A percentile compares a stretch with the other conserved stretches of the same genome.
phyloP scores from a whole-genome alignment of 2,797 vertebrate species.

The Botia kubotai region DNA sequence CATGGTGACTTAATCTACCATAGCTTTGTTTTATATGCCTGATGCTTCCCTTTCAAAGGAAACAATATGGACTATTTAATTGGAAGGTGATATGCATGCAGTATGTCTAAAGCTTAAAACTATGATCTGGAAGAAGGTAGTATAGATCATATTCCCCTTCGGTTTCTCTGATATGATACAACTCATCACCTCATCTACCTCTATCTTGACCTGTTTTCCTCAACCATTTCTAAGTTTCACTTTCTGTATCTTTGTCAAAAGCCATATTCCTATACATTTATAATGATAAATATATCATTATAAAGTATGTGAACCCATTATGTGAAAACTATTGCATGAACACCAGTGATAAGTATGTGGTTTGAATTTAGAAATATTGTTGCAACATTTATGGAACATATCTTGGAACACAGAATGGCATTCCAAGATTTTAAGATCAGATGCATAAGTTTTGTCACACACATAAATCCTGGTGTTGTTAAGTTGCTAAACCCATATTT shows the following conservation, averaged over 20 bases:
- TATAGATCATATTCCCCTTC: neutral
- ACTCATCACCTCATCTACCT: slow-evolving; percentile 30
- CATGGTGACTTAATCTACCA: neutral
- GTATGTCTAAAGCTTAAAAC: slow-evolving; percentile 24
- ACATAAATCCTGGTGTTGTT: neutral
- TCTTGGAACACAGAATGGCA: neutral
- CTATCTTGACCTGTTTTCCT: slow-evolving; percentile 22
- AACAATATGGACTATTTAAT: neutral
- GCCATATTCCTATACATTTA: neutral
- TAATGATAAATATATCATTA: neutral
- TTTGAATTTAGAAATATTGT: slow-evolving; percentile 4
- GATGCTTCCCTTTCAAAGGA: slow-evolving; percentile 9
- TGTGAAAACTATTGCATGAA: slow-evolving; percentile 43
- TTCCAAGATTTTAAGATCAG: neutral
- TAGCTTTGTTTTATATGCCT: slow-evolving; percentile 26
- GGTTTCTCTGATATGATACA: slow-evolving; percentile 30
- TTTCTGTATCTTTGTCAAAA: slow-evolving; percentile 26
- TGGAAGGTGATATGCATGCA: slow-evolving; percentile 40
- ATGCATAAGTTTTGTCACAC: neutral
- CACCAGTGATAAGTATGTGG: slow-evolving; percentile 47
- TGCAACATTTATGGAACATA: neutral
- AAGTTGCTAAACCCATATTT: neutral
- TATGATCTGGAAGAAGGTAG: neutral
- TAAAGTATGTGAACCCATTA: slow-evolving; percentile 4
- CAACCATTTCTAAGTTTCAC: slow-evolving; percentile 23